Conservation (phyloP, 2,113 vertebrate species). For the Gobio gobio region DNA sequence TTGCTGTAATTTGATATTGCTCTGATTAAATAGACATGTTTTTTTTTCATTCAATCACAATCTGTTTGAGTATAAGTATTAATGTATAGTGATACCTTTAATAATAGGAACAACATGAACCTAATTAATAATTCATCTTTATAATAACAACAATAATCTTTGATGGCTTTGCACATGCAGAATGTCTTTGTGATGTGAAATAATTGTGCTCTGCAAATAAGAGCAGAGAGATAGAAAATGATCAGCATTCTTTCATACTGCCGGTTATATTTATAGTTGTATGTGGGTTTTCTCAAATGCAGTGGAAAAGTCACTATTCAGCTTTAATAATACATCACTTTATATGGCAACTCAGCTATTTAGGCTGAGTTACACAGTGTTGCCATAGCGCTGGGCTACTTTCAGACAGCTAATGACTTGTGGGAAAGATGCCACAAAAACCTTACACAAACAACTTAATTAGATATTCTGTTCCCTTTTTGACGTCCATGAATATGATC, state of each 20-base stretch:
- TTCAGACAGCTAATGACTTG: constrained; percentile 63
- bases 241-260: constrained; percentile 53
- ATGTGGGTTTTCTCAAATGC: constrained; percentile 51
- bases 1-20: constrained; percentile 49
- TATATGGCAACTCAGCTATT: constrained; percentile 62
- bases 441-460: constrained; percentile 60
- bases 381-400: constrained; percentile 55
- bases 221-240: constrained; percentile 15
- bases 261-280: constrained; percentile 55
- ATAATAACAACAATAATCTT: neutral
- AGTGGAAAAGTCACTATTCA: constrained; percentile 54
- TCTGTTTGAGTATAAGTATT: neutral
- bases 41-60: constrained; percentile 35
- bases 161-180: neutral
- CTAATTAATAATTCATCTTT: neutral
- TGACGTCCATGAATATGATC: constrained; percentile 31
- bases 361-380: constrained; percentile 53
- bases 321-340: constrained; percentile 66
- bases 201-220: constrained; percentile 29
- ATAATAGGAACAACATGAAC: neutral
- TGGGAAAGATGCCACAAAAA: constrained; percentile 60
- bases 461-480: constrained; percentile 54
- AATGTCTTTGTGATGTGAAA: constrained; percentile 17
- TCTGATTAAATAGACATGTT: constrained; percentile 42
- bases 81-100: neutral